phyloP scores from a whole-genome alignment of 2,113 vertebrate genomes.

The Onychostoma macrolepis region DNA sequence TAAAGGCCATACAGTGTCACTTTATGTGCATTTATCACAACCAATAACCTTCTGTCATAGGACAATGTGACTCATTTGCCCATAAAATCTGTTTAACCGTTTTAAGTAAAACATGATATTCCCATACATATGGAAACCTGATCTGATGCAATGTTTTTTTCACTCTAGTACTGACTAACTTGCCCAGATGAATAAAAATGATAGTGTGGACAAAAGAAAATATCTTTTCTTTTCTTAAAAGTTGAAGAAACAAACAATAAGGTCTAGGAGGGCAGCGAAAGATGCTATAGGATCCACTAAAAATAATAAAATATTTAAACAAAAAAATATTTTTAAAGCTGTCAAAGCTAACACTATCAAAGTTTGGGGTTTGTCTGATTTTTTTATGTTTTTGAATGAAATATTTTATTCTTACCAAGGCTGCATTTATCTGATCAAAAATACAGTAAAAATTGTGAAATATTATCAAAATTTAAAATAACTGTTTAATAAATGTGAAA shows the following conservation, averaged over 20 bases:
- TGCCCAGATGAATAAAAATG: no score
- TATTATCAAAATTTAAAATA: no score
- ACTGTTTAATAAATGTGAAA: no score
- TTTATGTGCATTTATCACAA: slow-evolving; percentile 7
- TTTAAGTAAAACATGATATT: background rate
- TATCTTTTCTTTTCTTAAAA: background rate
- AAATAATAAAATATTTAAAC: background rate
- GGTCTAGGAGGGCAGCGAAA: background rate
- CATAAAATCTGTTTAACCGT: background rate
- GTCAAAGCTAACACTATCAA: background rate
- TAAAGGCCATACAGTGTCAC: background rate
- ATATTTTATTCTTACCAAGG: no score
- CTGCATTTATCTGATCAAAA: no score
- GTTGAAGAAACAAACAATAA: background rate
- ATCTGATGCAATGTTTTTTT: background rate
- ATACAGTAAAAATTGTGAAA: no score
- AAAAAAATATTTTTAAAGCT: background rate
- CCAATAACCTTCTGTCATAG: background rate
- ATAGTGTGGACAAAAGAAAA: background rate
- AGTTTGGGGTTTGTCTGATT: no score
- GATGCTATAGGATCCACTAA: background rate
- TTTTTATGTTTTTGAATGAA: no score
- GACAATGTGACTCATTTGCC: background rate
- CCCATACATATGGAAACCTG: background rate
- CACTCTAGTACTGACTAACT: background rate